These are phyloP conservation scores for Semnornis frantzii DNA, from an alignment of 2,113 vertebrate species.

Conservation along the genomic window DNA sequence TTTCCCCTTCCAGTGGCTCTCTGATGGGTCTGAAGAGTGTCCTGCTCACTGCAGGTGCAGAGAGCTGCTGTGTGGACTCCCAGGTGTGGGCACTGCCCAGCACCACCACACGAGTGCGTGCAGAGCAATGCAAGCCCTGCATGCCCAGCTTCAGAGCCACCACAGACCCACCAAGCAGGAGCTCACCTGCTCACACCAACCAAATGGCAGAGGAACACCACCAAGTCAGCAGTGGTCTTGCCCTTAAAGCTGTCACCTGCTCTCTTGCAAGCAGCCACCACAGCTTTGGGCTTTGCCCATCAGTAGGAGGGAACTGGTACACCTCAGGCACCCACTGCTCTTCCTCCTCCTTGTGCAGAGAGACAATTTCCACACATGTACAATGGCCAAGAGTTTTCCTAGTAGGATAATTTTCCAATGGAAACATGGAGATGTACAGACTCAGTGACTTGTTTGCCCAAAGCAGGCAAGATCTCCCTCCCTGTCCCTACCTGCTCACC, in stretches of 20 bases:
- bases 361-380: neutral
- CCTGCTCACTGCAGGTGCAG: accelerated
- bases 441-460: neutral
- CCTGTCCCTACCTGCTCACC: neutral
- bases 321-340: neutral
- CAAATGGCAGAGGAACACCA: neutral
- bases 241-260: neutral
- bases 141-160: neutral
- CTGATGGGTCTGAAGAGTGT: accelerated
- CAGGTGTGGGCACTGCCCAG: neutral
- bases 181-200: neutral
- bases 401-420: neutral
- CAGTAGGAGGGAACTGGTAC: neutral
- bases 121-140: neutral
- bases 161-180: neutral
- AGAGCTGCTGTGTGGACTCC: neutral
- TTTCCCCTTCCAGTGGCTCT: neutral
- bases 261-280: neutral
- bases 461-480: neutral
- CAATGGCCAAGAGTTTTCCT: neutral
- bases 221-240: neutral
- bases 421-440: neutral
- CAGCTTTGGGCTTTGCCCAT: neutral
- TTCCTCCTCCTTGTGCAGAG: neutral
- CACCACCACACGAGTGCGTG: neutral